phyloP scores from a whole-genome alignment of 53 echinoderm and acorn worm species.

The Holothuria leucospilota region DNA sequence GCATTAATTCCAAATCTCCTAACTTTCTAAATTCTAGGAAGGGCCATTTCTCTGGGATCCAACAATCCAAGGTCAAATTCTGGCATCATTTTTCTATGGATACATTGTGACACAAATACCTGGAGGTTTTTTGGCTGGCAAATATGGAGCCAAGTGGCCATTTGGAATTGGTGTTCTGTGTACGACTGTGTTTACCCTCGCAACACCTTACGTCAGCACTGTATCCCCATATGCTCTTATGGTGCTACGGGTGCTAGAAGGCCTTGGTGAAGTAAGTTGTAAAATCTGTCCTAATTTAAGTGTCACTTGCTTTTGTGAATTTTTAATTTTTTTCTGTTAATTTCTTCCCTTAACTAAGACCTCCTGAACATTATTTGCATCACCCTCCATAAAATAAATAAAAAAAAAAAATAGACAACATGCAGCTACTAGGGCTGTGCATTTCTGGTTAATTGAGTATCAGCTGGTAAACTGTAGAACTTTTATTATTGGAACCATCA shows the following conservation, averaged over 20 bases:
- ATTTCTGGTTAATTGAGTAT: too few species aligned
- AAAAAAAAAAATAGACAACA: too few species aligned
- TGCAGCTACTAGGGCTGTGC: too few species aligned
- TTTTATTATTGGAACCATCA: too few species aligned
- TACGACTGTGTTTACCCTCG: slow-evolving; percentile 81
- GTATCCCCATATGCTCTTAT: slow-evolving; percentile 68
- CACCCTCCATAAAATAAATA: too few species aligned
- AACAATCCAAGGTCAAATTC: slow-evolving; percentile 74
- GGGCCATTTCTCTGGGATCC: slow-evolving; percentile 88
- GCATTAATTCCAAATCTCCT: too few species aligned
- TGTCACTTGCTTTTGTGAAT: too few species aligned
- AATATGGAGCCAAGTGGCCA: slow-evolving; percentile 80
- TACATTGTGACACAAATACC: slow-evolving; percentile 94
- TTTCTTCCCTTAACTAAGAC: too few species aligned
- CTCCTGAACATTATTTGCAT: too few species aligned
- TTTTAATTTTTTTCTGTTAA: too few species aligned
- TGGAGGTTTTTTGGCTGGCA: slow-evolving; percentile 76
- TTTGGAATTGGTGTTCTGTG: slow-evolving; percentile 82
- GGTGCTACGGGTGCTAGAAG: slow-evolving; percentile 80
- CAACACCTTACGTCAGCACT: slow-evolving; percentile 83
- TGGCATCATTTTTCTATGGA: slow-evolving; percentile 95
- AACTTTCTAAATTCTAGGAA: slow-evolving; percentile 34
- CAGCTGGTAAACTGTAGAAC: too few species aligned
- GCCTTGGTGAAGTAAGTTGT: slow-evolving; percentile 86
- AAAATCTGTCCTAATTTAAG: neutral